Percentiles rank a stretch among this genome's conserved stretches.
phyloP scores from a whole-genome alignment of 2,113 vertebrate genomes.

The Gallinago paraguaiae region DNA sequence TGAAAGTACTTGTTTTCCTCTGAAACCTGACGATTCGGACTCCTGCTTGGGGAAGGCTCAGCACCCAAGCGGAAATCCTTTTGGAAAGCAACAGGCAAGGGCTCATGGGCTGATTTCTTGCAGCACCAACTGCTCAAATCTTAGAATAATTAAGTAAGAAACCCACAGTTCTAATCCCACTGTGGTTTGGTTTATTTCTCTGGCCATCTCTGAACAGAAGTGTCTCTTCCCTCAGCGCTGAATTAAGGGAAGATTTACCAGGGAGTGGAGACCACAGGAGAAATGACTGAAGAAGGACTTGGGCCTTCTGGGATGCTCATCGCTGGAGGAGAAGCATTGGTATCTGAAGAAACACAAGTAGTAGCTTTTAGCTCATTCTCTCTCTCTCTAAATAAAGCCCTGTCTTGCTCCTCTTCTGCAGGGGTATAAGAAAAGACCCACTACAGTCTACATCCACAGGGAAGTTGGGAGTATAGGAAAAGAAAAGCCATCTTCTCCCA shows the following conservation, averaged over 20 bases:
- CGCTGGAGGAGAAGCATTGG: not conserved
- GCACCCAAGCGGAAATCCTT: not conserved
- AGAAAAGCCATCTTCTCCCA: not conserved
- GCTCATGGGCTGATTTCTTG: slow-evolving; percentile 9
- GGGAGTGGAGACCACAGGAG: not conserved
- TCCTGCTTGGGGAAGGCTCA: not conserved
- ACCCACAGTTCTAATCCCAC: not conserved
- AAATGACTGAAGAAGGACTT: not conserved
- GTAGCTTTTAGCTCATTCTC: not conserved
- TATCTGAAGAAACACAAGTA: not conserved
- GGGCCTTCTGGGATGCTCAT: not conserved
- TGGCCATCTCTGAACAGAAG: slow-evolving; percentile 24
- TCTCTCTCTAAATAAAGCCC: not conserved
- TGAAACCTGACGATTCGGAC: not conserved
- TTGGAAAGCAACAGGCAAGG: not conserved
- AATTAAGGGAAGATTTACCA: not conserved
- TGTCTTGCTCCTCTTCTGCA: not conserved
- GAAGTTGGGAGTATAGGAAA: not conserved
- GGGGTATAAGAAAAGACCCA: not conserved
- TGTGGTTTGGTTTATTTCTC: not conserved
- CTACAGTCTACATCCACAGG: not conserved
- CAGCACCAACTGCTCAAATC: slow-evolving; percentile 10
- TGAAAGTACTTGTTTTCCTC: not conserved
- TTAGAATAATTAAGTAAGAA: slow-evolving; percentile 40
- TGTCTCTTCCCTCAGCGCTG: not conserved